These are phyloP conservation scores for Hemibagrus guttatus DNA, from an alignment of 2,797 vertebrate genomes.

Conservation along the genomic window DNA sequence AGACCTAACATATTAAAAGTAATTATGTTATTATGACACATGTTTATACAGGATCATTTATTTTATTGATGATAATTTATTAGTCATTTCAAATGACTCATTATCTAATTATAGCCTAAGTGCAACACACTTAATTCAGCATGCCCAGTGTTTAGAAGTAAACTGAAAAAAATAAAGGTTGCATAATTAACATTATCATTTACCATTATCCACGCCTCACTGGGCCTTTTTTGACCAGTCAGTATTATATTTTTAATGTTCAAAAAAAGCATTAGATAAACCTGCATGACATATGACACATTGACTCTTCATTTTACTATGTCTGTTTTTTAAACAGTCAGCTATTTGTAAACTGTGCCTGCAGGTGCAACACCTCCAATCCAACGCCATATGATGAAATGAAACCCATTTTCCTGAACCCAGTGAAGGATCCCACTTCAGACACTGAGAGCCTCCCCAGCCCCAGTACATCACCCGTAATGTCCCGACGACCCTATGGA, in stretches of 20 bases:
- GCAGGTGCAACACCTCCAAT: constrained; percentile 85
- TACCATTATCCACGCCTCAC: no score
- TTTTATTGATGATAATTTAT: background rate
- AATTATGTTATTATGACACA: background rate
- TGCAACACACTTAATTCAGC: background rate
- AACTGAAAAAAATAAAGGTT: background rate
- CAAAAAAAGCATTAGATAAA: background rate
- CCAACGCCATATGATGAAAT: constrained; percentile 87
- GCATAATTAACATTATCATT: background rate
- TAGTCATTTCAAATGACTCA: background rate
- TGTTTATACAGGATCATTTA: background rate
- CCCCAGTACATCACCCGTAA: constrained; percentile 89
- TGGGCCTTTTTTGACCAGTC: background rate
- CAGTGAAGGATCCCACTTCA: constrained; percentile 82
- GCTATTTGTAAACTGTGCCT: background rate
- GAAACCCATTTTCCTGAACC: constrained; percentile 87
- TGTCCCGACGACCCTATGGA: constrained; percentile 87
- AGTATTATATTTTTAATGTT: background rate
- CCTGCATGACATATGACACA: background rate
- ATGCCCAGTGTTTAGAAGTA: background rate
- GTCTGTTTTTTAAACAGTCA: background rate
- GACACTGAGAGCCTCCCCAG: constrained; percentile 88
- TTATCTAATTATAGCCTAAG: background rate
- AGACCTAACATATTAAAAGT: background rate
- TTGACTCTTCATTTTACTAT: background rate